Conservation (phyloP, 2,888 invertebrate genomes). For the Stenichneumon culpator region DNA sequence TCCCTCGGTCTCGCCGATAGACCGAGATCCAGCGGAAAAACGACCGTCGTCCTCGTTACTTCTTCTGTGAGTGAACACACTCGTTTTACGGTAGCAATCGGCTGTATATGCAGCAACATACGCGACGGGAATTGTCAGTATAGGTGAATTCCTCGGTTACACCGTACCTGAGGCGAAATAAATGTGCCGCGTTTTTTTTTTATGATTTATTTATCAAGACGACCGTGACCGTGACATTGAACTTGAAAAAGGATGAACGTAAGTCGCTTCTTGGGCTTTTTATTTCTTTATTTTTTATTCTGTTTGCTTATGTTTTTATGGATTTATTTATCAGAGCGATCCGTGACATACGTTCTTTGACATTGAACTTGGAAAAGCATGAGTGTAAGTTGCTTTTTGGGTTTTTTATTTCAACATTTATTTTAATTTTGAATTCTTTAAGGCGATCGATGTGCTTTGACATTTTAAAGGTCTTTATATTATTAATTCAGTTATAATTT, state of each 20-base stretch:
- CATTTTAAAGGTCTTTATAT: background rate
- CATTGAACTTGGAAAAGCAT: background rate
- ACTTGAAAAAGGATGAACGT: background rate
- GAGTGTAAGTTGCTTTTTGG: background rate
- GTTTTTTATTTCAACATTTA: background rate
- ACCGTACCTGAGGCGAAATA: background rate
- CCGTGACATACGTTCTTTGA: background rate
- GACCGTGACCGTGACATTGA: background rate
- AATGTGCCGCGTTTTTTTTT: background rate
- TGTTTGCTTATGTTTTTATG: background rate
- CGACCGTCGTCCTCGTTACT: slow-evolving; percentile 6
- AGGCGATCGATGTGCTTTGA: background rate
- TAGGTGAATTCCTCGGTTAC: background rate
- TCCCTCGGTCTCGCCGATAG: slow-evolving; percentile 73
- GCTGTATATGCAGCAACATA: background rate
- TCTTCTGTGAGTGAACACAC: slow-evolving; percentile 38
- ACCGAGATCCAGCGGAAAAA: slow-evolving; percentile 37
- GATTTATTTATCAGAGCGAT: background rate
- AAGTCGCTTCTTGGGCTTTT: too few relatives aligned
- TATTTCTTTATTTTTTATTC: too few relatives aligned
- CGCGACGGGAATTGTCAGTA: background rate
- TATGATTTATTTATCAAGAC: background rate
- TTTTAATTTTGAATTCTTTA: background rate
- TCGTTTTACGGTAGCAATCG: background rate
- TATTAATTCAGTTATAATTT: too few relatives aligned